These are phyloP conservation scores for Dynastes grantii DNA, from an alignment of 2,888 invertebrate species.

Conservation along the genomic window DNA sequence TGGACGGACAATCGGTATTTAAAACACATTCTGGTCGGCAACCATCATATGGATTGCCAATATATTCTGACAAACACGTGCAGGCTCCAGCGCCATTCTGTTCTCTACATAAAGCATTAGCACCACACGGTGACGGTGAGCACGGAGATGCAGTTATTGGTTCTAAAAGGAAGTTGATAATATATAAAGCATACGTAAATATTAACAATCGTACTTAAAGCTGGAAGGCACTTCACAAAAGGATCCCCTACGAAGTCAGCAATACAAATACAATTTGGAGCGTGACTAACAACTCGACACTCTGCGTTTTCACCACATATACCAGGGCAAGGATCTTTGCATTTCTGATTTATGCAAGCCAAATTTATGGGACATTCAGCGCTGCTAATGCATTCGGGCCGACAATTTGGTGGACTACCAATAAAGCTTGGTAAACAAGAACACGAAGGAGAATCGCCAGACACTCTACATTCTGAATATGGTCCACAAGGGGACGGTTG, in stretches of 20 bases:
- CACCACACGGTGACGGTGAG: constrained; percentile 79
- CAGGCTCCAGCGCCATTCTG: constrained; percentile 80
- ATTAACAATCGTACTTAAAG: constrained; percentile 51
- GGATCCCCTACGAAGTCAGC: constrained; percentile 81
- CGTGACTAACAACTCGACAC: constrained; percentile 84
- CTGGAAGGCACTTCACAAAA: constrained; percentile 74
- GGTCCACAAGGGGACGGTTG: constrained; percentile 72
- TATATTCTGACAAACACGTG: constrained; percentile 79
- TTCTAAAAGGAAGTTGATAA: constrained; percentile 58
- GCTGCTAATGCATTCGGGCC: constrained; percentile 81
- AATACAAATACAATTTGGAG: constrained; percentile 77
- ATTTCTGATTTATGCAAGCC: constrained; percentile 84
- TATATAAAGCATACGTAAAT: constrained; percentile 48
- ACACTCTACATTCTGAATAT: constrained; percentile 69
- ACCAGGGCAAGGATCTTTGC: constrained; percentile 81
- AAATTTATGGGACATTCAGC: constrained; percentile 80
- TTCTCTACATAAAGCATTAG: constrained; percentile 79
- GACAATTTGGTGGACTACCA: constrained; percentile 72
- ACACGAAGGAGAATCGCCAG: constrained; percentile 73
- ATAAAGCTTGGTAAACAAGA: constrained; percentile 71
- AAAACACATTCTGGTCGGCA: constrained; percentile 84
- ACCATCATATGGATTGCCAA: constrained; percentile 85
- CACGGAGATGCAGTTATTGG: constrained; percentile 76
- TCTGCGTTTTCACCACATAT: constrained; percentile 83
- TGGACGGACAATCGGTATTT: constrained; percentile 81